phyloP scores from a whole-genome alignment of 2,888 invertebrate species.

The Acanthoscelides obtectus region DNA sequence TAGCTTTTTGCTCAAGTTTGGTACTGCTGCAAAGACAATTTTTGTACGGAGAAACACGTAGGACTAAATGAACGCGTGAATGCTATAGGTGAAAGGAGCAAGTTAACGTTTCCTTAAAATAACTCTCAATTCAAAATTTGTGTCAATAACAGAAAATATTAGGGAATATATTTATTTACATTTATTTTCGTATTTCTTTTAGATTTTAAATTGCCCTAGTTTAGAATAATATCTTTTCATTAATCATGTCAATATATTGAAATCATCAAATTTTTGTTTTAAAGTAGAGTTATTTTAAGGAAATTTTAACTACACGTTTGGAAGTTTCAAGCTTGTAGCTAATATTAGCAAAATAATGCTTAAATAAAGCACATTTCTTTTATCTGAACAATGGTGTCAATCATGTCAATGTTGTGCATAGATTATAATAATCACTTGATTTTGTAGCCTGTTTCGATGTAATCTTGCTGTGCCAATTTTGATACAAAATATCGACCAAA shows the following conservation, averaged over 20 bases:
- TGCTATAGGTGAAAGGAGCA: neutral
- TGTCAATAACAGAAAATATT: too few species aligned
- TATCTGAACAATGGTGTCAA: neutral
- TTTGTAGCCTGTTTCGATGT: neutral
- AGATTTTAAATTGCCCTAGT: too few species aligned
- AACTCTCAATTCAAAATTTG: too few species aligned
- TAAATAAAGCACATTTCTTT: neutral
- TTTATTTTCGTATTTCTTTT: too few species aligned
- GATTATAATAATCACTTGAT: neutral
- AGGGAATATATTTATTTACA: too few species aligned
- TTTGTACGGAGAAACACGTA: neutral
- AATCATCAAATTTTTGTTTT: neutral
- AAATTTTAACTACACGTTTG: neutral
- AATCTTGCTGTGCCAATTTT: neutral
- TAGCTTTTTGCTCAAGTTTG: slow-evolving; percentile 21
- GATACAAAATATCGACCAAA: neutral
- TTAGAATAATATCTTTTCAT: too few species aligned
- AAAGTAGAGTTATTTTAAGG: neutral
- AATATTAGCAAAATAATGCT: neutral
- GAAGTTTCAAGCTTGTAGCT: neutral
- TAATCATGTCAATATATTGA: too few species aligned
- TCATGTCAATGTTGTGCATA: neutral
- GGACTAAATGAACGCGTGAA: neutral
- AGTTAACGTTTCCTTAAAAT: neutral
- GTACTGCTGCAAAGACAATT: slow-evolving; percentile 10